Evolutionary conservation across 2,888 invertebrate genomes (phyloP), one percentile per base, ranked within the genome.

Genomic region (Iselma pallidipennis): DNA sequence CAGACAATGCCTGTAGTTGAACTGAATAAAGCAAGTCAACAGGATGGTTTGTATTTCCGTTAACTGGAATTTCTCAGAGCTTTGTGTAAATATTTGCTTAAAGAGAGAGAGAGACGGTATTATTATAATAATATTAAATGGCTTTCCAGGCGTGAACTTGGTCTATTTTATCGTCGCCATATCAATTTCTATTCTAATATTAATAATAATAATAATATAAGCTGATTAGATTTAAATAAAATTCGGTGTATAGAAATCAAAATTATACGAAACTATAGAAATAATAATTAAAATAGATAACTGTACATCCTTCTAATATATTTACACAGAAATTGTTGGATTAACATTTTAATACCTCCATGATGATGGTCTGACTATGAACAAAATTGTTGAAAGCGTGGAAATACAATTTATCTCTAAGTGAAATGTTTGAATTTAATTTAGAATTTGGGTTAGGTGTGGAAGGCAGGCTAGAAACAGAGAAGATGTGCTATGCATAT

Each of bases 81-180:
- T 70, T 69, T 66, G 61, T 64, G 63, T 67, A 70, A 70, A 70
- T 69, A 70, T 70, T 70, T 67, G 63, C 55, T 55, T 59, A 66
- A 66, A 21, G 45, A 45, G 10, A 10, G 21, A 45, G 4, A 63
- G 65, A 69, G 63, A 63, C 69, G 69, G 68, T 67, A 70, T 70
- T 67, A 70, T 70, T 68, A 68, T 68, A 68, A 70, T 70, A 67
- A 69, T 70, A 69, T 66, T 65, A 66, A 70, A 69, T 69, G 68
- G 59, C 61, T 68, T 61, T 63, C n/a, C 62, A 57, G 63, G 37
- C 57, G 28, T 26, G 14, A 49, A 58, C 56, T 63, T 50, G 48
- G 56, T 23, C 57, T 60, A 57, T 60, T 64, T 64, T 61, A 61
- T 58, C 55, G 54, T n/a, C 49, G 29, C 42, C 48, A 54, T 42